These are phyloP conservation scores for Hirudo medicinalis DNA, from an alignment of 1,140 invertebrate species.

Conservation along the genomic window DNA sequence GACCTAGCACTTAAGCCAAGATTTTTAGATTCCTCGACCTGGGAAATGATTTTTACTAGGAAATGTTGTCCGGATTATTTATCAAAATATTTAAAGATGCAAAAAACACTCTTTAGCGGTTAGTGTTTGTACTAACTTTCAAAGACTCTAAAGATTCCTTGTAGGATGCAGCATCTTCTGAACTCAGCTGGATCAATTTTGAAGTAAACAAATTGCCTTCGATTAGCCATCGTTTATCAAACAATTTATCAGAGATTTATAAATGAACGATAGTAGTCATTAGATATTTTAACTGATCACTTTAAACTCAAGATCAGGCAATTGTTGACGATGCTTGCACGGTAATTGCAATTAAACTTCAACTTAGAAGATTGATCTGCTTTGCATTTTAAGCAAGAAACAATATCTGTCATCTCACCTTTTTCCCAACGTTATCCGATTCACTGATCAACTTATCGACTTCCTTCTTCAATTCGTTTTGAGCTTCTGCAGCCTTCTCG, in stretches of 20 bases:
- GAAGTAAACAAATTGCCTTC: not conserved
- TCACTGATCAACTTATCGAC: not conserved
- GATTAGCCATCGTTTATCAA: not conserved
- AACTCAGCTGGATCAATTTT: not conserved
- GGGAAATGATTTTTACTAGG: no score
- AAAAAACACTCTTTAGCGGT: not conserved
- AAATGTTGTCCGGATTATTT: not conserved
- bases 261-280: not conserved
- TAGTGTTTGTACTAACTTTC: not conserved
- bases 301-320: not conserved
- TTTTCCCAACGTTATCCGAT: not conserved
- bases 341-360: no score
- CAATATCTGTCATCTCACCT: not conserved
- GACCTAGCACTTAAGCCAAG: no score
- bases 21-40: no score
- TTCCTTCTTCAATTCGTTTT: conserved; percentile 10
- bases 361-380: not conserved
- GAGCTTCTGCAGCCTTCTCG: not conserved
- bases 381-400: not conserved
- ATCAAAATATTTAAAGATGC: not conserved
- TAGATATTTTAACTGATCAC: not conserved
- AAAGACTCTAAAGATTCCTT: conserved; percentile 5
- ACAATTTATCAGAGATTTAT: not conserved
- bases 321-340: not conserved
- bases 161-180: not conserved